Percentiles rank a stretch among this genome's conserved stretches.
Evolutionary conservation across 2,888 invertebrate genomes (phyloP).

Genomic region (Zygothrica quintamaculata): DNA sequence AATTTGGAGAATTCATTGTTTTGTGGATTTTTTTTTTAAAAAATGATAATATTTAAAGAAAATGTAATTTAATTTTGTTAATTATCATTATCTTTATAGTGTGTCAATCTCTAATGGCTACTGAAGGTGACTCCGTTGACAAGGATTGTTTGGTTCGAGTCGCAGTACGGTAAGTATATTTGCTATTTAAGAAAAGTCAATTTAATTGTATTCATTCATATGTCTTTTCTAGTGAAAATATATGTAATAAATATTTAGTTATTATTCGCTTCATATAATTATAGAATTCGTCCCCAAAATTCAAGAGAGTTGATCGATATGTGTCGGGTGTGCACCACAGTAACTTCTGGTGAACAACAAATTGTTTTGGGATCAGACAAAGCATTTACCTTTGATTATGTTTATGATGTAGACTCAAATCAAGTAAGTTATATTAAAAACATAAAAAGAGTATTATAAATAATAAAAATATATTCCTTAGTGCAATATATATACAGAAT

Average conservation of each 20-base stretch:
- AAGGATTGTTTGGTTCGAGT: constrained; percentile 88
- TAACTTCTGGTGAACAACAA: constrained; percentile 95
- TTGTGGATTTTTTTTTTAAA: too few species aligned
- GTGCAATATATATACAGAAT: constrained; percentile 90
- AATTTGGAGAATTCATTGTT: too few species aligned
- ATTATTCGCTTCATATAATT: constrained; percentile 41
- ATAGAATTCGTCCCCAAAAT: constrained; percentile 98
- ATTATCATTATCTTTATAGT: constrained; percentile 18
- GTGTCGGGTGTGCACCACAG: constrained; percentile 96
- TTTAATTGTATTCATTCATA: too few species aligned
- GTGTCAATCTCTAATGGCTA: constrained; percentile 32
- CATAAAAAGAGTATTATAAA: too few species aligned
- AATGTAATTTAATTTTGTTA: too few species aligned
- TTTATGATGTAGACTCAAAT: constrained; percentile 91
- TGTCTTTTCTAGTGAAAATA: too few species aligned
- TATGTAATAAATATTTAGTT: not conserved
- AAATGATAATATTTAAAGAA: too few species aligned
- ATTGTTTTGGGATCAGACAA: constrained; percentile 96
- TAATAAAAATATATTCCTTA: too few species aligned
- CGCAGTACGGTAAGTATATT: constrained; percentile 88
- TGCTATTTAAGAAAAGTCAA: too few species aligned
- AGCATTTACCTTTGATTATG: constrained; percentile 98
- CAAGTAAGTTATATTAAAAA: constrained; percentile 86
- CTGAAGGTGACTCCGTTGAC: constrained; percentile 85
- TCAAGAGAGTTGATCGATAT: constrained; percentile 96